Conservation (phyloP, 35 echinoderm and acorn worm genomes). For the Amphiura filiformis region DNA sequence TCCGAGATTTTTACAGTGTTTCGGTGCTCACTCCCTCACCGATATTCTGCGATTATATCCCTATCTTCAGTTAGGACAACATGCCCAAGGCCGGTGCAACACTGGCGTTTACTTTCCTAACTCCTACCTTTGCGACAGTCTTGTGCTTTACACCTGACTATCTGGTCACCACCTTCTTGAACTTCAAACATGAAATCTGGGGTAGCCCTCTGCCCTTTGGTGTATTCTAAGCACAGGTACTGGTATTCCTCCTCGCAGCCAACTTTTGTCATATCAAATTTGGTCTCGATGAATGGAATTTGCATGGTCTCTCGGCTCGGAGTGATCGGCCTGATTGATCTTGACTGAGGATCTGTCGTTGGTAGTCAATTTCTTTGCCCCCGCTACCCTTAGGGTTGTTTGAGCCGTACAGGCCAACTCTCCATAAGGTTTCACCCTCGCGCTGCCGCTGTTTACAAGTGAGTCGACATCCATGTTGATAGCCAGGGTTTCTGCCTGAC, state of each 20-base stretch:
- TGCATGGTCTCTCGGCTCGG: conserved; percentile 14
- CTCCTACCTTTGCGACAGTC: conserved; percentile 80
- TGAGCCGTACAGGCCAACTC: conserved; percentile 65
- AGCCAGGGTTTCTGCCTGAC: conserved; percentile 35
- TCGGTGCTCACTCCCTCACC: no score
- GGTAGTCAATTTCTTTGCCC: conserved; percentile 24
- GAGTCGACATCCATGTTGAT: conserved; percentile 57
- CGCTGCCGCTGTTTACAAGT: conserved; percentile 35
- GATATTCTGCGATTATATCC: no score
- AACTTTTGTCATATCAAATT: conserved; percentile 71
- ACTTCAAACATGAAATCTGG: conserved; percentile 86
- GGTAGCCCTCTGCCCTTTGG: conserved; percentile 66
- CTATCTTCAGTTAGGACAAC: no score
- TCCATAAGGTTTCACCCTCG: conserved; percentile 65
- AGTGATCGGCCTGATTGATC: conserved; percentile 29
- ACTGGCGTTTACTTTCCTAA: no score
- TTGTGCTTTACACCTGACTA: conserved; percentile 72
- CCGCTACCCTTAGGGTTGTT: conserved; percentile 43
- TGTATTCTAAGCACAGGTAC: conserved; percentile 78
- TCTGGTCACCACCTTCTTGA: conserved; percentile 46
- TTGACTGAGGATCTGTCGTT: conserved; percentile 59
- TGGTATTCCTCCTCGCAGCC: conserved; percentile 76
- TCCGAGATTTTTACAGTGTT: no score
- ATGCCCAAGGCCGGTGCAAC: no score
- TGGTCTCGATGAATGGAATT: conserved; percentile 34